A percentile compares a stretch with the other conserved stretches of the same genome.
Conservation (phyloP, 2,797 vertebrate genomes). For the Epinephelus malabaricus region DNA sequence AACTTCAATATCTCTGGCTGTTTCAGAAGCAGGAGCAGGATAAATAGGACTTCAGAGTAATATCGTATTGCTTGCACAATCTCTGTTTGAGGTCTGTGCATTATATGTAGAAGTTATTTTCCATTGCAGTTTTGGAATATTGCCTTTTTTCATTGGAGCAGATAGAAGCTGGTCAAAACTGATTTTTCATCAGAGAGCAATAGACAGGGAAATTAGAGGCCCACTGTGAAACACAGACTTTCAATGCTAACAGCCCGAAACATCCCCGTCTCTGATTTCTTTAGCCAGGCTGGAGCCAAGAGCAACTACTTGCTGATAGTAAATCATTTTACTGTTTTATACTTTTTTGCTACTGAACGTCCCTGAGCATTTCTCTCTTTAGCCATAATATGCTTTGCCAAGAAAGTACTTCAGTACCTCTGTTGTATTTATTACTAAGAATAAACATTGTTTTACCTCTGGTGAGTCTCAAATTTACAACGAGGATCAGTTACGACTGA, state of each 20-base stretch:
- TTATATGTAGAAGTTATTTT: slow-evolving; percentile 67
- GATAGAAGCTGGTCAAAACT: slow-evolving; percentile 67
- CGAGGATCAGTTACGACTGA: slow-evolving; percentile 40
- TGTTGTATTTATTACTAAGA: slow-evolving; percentile 65
- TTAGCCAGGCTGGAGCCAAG: slow-evolving; percentile 72
- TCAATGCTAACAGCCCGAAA: slow-evolving; percentile 79
- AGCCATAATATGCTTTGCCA: slow-evolving; percentile 53
- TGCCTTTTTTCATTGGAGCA: slow-evolving; percentile 61
- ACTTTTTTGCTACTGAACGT: slow-evolving; percentile 77
- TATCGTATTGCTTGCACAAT: slow-evolving; percentile 41
- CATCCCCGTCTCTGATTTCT: slow-evolving; percentile 76
- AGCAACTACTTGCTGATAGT: slow-evolving; percentile 81
- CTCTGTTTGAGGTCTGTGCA: slow-evolving; percentile 55
- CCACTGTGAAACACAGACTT: slow-evolving; percentile 68
- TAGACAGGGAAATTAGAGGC: slow-evolving; percentile 79
- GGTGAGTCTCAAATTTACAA: slow-evolving; percentile 60
- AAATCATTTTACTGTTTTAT: slow-evolving; percentile 80
- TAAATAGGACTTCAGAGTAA: slow-evolving; percentile 28
- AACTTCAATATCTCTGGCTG: slow-evolving; percentile 20
- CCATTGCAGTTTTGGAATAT: slow-evolving; percentile 66
- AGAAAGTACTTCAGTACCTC: slow-evolving; percentile 55
- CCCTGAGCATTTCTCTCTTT: slow-evolving; percentile 66
- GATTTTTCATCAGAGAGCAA: slow-evolving; percentile 74
- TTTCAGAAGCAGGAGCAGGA: slow-evolving; percentile 26
- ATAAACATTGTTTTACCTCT: slow-evolving; percentile 66